Conservation (phyloP, 2,113 vertebrate genomes). For the Typhlomys cinereus region DNA sequence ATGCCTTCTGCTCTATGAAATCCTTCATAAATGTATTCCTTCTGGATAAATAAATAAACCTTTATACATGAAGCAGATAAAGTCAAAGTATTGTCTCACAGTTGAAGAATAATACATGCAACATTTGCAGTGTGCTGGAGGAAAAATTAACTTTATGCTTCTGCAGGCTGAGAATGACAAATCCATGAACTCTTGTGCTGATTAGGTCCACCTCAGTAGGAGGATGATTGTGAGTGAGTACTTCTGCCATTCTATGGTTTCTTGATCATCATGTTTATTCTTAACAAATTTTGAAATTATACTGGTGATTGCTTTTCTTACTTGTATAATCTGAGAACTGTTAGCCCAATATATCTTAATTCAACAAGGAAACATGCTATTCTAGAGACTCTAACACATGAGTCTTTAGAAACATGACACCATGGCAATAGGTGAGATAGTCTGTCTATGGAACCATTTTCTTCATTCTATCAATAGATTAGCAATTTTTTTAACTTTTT, state of each 20-base stretch:
- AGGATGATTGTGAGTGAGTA: too few species aligned
- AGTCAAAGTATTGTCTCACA: too few species aligned
- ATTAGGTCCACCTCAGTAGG: neutral
- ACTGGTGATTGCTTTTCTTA: neutral
- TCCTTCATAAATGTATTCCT: too few species aligned
- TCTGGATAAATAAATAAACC: too few species aligned
- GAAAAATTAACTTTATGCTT: neutral
- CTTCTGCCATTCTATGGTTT: too few species aligned
- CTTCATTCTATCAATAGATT: too few species aligned
- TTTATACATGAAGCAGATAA: too few species aligned
- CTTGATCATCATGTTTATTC: neutral
- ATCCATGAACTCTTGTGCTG: neutral
- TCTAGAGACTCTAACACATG: neutral
- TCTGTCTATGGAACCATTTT: neutral
- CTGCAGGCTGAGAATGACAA: neutral
- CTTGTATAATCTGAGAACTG: neutral
- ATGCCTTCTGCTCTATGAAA: too few species aligned
- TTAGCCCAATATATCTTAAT: fast-evolving
- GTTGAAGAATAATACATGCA: too few species aligned
- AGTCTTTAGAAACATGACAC: neutral
- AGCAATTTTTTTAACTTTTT: too few species aligned
- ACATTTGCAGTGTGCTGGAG: neutral
- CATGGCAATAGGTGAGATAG: neutral
- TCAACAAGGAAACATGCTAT: neutral
- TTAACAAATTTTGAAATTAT: neutral